Evolutionary conservation across 2,113 vertebrate species (phyloP).

Genomic region (Antigone vipio): DNA sequence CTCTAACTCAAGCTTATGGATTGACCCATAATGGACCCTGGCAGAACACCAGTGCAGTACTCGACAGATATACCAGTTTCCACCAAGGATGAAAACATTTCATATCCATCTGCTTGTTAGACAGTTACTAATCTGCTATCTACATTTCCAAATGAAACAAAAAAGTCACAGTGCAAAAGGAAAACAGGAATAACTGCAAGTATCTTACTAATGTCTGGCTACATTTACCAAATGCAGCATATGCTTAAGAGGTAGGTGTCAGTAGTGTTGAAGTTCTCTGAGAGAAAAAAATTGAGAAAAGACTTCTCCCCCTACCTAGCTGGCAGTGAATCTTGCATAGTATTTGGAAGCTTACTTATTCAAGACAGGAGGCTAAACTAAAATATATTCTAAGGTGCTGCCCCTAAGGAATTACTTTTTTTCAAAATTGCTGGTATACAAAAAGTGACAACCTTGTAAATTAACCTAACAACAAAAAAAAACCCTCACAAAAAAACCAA

Average conservation of each 20-base stretch:
- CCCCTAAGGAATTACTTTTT: background rate
- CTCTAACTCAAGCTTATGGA: background rate
- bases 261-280: background rate
- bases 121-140: background rate
- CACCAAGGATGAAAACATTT: background rate
- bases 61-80: background rate
- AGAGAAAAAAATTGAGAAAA: background rate
- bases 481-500: background rate
- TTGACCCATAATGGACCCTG: background rate
- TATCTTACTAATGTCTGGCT: background rate
- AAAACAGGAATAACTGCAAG: background rate
- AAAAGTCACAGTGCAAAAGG: background rate
- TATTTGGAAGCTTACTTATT: background rate
- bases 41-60: background rate
- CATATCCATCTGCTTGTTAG: background rate
- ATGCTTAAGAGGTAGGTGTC: background rate
- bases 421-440: background rate
- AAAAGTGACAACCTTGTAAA: background rate
- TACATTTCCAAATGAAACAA: background rate
- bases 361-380: slow-evolving; percentile 20
- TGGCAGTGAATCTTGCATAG: background rate
- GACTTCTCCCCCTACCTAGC: background rate
- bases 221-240: background rate
- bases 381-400: background rate
- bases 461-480: slow-evolving; percentile 17